These are phyloP conservation scores for Rhinophrynus dorsalis DNA, from an alignment of 2,797 vertebrate genomes.

Conservation along the genomic window DNA sequence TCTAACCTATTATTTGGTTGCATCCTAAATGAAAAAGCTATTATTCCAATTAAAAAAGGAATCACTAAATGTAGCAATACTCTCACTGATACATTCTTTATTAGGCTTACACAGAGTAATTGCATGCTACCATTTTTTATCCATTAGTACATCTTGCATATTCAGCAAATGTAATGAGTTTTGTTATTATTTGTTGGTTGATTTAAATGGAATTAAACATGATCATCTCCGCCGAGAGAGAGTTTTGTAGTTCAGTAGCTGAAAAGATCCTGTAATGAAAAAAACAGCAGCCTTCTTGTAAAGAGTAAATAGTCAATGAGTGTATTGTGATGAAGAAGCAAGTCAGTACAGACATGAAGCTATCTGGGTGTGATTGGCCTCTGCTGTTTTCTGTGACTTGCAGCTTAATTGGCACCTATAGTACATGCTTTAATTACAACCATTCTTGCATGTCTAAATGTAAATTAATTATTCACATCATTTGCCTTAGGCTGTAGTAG, in stretches of 20 bases:
- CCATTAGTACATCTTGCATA: no score
- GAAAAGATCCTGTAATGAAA: conserved; percentile 65
- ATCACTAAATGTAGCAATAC: no score
- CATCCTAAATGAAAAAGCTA: no score
- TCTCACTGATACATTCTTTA: no score
- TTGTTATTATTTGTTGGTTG: not conserved
- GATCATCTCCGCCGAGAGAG: conserved; percentile 9
- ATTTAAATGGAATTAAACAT: not conserved
- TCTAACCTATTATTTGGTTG: no score
- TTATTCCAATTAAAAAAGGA: no score
- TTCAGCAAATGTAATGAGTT: conserved; percentile 15
- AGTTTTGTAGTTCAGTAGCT: conserved; percentile 49
- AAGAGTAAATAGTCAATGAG: conserved; percentile 82
- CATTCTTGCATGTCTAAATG: conserved; percentile 63
- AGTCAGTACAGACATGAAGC: conserved; percentile 60
- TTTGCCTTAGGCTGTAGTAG: conserved; percentile 62
- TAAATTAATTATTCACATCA: conserved; percentile 71
- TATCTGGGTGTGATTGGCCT: conserved; percentile 58
- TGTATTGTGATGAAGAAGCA: conserved; percentile 72
- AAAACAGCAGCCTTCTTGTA: conserved; percentile 79
- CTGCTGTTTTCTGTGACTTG: conserved; percentile 69
- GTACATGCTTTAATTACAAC: conserved; percentile 67
- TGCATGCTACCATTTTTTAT: no score
- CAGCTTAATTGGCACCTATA: conserved; percentile 71
- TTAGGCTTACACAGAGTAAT: no score